phyloP scores from a whole-genome alignment of 35 echinoderm and acorn worm species.

The Hemicentrotus pulcherrimus region DNA sequence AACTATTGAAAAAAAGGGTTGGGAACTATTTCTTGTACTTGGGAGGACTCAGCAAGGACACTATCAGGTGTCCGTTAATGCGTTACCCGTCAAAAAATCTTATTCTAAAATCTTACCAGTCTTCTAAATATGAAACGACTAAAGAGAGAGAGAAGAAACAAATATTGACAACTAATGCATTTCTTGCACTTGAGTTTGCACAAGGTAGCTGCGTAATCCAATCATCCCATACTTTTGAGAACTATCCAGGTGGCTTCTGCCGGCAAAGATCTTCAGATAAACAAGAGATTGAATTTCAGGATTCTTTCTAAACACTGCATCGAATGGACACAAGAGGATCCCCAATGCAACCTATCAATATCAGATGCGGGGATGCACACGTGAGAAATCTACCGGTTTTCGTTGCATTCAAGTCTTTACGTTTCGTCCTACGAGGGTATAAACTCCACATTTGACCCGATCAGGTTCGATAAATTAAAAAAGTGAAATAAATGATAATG shows the following conservation, averaged over 20 bases:
- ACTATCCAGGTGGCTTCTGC: not conserved
- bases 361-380: not conserved
- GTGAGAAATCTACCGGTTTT: not conserved
- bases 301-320: not conserved
- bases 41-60: not conserved
- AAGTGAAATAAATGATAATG: no score
- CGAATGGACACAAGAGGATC: not conserved
- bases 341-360: not conserved
- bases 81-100: not conserved
- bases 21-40: no score
- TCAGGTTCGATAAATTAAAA: no score
- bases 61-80: not conserved
- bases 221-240: not conserved
- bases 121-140: not conserved
- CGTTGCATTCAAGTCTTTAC: not conserved
- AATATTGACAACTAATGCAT: not conserved
- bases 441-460: no score
- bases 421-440: not conserved
- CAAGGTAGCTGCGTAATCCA: not conserved
- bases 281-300: slow-evolving; percentile 9
- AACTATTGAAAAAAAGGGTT: no score
- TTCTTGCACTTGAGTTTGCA: not conserved
- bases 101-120: not conserved
- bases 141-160: not conserved
- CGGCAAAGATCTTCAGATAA: not conserved